Base-by-base conservation (phyloP, 64 coral and sea anemone genomes). In the Stylophora pistillata region DNA sequence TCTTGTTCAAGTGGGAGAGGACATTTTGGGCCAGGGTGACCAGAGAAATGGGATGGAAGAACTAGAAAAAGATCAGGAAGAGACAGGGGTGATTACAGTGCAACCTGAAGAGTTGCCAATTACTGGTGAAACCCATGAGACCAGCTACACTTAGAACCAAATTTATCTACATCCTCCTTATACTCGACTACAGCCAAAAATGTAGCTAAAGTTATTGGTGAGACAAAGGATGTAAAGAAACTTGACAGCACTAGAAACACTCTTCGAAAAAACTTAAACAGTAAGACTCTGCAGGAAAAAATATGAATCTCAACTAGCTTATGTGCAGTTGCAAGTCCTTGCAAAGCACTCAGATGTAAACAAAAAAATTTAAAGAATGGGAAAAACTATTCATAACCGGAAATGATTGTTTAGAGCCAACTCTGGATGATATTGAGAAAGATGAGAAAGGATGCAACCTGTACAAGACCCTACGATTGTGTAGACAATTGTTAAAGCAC, bases 391-490 rank as follows among this genome's bases (percentile, higher is more conserved):
- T 86, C 20, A 73, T 27, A 11, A n/a, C 66, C 5, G 25, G 21
- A 72, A 72, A 86, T 56, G 54, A 72, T 55, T 86, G 60, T 23
- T 31, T 85, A 21, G 81, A 85, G 16, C 81, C 81, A 85, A 85
- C 81, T 71, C 18, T 47, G 66, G 62, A 85, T 71, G 30, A 85
- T 29, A 64, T 70, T 2, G 28, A 63, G 15, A 71, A 83, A 30
- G 56, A 83, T 63, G 81, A 85, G 66, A 70, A 85, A 85, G 81
- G 59, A 11, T 37, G 25, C 29, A 26, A 69, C 26, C 41, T 70
- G 56, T 85, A 68, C 66, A 85, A 71, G 81, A 85, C 63, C 27
- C 81, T 85, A 85, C 29, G 81, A 85, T 62, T 85, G 14, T 85
- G 81, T 47, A 85, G 66, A 14, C 34, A 64, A 41, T 53, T 85